These are phyloP conservation scores for Palythoa caribaeorum DNA, from an alignment of 92 coral and sea anemone genomes.

Conservation along the genomic window DNA sequence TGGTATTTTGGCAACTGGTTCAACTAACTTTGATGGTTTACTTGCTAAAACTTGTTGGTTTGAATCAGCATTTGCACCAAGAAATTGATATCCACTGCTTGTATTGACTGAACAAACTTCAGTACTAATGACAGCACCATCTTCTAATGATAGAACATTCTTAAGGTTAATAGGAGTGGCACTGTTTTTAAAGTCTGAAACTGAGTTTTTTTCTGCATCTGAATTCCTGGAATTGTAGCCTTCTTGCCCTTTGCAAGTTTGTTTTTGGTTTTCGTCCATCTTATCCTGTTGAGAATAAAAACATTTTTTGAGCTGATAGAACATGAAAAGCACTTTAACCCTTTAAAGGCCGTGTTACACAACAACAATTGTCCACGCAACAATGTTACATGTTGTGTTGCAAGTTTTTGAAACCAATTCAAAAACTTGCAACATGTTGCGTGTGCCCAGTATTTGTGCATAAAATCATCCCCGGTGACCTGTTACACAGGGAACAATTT, in stretches of 20 bases:
- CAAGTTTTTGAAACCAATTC: too few species aligned
- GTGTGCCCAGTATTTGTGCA: too few species aligned
- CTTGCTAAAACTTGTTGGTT: background rate
- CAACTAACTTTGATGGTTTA: background rate
- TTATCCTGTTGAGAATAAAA: conserved; percentile 10
- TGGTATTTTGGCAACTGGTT: background rate
- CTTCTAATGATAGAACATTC: background rate
- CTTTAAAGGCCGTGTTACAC: background rate
- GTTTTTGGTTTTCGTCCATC: conserved; percentile 3
- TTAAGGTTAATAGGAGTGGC: background rate
- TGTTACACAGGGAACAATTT: too few species aligned
- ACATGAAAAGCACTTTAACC: background rate
- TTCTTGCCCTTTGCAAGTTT: background rate
- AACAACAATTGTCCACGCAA: too few species aligned
- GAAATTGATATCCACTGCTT: background rate
- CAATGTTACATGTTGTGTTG: too few species aligned
- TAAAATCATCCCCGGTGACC: too few species aligned
- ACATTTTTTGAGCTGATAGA: background rate
- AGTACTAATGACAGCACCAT: background rate
- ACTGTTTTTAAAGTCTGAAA: background rate
- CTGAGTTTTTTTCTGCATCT: background rate
- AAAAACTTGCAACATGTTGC: too few species aligned
- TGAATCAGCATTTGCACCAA: background rate
- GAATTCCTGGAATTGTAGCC: background rate
- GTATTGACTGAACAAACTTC: background rate